Evolutionary conservation across 2,797 vertebrate genomes (phyloP).

Genomic region (Tiaroga cobitis): DNA sequence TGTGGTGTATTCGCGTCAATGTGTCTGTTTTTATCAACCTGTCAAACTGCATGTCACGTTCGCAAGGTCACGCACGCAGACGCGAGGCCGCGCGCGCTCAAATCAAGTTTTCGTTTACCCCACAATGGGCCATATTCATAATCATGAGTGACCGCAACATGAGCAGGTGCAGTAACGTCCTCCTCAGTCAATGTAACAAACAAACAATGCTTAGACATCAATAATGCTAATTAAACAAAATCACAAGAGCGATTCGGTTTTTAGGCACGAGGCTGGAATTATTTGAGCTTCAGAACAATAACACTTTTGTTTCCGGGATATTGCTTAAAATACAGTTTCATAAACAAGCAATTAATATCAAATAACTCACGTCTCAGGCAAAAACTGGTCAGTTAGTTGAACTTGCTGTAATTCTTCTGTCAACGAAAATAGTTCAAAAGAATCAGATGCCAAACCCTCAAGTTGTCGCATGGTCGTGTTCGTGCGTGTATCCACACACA

Average conservation of each 20-base stretch:
- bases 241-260: not conserved
- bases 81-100: constrained; percentile 27
- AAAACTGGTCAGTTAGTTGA: not conserved
- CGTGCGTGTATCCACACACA: not conserved
- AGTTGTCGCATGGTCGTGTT: not conserved
- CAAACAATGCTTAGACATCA: not conserved
- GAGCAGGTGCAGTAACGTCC: constrained; percentile 22
- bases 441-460: not conserved
- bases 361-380: not conserved
- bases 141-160: not conserved
- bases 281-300: not conserved
- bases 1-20: not conserved
- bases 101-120: not conserved
- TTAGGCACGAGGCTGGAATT: not conserved
- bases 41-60: constrained; percentile 37
- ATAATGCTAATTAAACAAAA: not conserved
- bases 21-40: constrained; percentile 17
- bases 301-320: not conserved
- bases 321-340: not conserved
- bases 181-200: not conserved
- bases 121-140: not conserved
- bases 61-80: constrained; percentile 39
- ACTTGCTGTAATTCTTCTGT: not conserved
- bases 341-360: not conserved
- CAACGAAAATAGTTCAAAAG: not conserved